Percentiles rank a stretch among this genome's conserved stretches.
Evolutionary conservation across 2,113 vertebrate species (phyloP).

Genomic region (Lepus europaeus): DNA sequence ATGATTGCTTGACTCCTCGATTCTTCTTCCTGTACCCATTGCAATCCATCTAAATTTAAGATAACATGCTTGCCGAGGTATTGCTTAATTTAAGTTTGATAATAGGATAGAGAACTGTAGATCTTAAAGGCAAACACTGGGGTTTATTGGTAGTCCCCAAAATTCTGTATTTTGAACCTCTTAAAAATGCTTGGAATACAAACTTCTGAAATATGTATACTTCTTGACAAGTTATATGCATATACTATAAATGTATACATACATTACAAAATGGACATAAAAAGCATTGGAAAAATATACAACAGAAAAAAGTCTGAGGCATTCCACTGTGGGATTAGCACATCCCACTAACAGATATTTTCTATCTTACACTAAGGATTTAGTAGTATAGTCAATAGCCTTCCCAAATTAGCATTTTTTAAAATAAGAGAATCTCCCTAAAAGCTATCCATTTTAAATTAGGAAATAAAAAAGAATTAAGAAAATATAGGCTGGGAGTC

Average conservation of each 20-base stretch:
- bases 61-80: not conserved
- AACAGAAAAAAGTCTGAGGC: conserved; percentile 18
- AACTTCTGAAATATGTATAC: not conserved
- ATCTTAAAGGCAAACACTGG: not conserved
- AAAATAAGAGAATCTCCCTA: conserved; percentile 17
- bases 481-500: no score
- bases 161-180: not conserved
- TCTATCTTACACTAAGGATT: not conserved
- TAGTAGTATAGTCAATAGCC: not conserved
- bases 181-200: not conserved
- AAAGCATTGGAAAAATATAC: not conserved
- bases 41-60: not conserved
- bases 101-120: not conserved
- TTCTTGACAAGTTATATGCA: not conserved
- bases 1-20: not conserved
- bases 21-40: not conserved
- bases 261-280: not conserved
- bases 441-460: not conserved
- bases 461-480: not conserved
- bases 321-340: not conserved
- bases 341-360: not conserved
- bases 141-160: not conserved
- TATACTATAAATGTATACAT: not conserved
- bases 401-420: not conserved
- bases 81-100: not conserved